phyloP scores from a whole-genome alignment of 1,140 invertebrate species.

The Drosophila bocqueti region DNA sequence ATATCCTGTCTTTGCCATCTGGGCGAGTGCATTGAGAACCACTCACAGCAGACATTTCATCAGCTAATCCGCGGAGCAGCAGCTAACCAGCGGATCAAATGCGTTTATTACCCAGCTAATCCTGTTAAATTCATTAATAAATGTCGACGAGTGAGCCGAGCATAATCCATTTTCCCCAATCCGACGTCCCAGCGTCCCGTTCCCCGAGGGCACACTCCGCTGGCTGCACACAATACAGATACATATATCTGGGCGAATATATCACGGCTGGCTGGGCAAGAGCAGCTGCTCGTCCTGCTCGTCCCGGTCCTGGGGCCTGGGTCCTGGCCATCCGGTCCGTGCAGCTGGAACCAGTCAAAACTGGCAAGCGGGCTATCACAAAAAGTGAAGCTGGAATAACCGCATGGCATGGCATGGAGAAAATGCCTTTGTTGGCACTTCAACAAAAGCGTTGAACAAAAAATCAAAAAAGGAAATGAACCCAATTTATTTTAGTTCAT shows the following conservation, averaged over 20 bases:
- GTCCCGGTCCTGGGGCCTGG: conserved; percentile 23
- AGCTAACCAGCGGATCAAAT: conserved; percentile 43
- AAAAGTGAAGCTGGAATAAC: conserved; percentile 47
- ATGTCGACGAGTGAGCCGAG: conserved; percentile 63
- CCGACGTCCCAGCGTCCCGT: not conserved
- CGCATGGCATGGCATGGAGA: conserved; percentile 60
- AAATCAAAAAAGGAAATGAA: conserved; percentile 15
- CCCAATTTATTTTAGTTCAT: conserved; percentile 75
- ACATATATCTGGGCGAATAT: conserved; percentile 49
- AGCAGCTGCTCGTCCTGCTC: conserved; percentile 50
- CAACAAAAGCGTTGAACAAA: conserved; percentile 45
- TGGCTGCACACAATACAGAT: conserved; percentile 76
- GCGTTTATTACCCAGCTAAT: conserved; percentile 75
- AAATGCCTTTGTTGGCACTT: conserved; percentile 72
- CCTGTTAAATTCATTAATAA: conserved; percentile 78
- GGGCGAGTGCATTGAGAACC: conserved; percentile 12
- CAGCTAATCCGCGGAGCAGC: conserved; percentile 49
- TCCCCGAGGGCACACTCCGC: conserved; percentile 32
- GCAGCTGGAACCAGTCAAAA: conserved; percentile 53
- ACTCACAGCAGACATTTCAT: conserved; percentile 33
- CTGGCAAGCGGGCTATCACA: conserved; percentile 20
- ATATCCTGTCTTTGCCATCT: conserved; percentile 1
- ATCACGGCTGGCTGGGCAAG: conserved; percentile 71
- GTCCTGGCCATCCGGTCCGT: conserved; percentile 36
- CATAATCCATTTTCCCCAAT: conserved; percentile 75